Evolutionary conservation across 1,140 invertebrate genomes (phyloP).

Genomic region (Brachionus rotundiformis): DNA sequence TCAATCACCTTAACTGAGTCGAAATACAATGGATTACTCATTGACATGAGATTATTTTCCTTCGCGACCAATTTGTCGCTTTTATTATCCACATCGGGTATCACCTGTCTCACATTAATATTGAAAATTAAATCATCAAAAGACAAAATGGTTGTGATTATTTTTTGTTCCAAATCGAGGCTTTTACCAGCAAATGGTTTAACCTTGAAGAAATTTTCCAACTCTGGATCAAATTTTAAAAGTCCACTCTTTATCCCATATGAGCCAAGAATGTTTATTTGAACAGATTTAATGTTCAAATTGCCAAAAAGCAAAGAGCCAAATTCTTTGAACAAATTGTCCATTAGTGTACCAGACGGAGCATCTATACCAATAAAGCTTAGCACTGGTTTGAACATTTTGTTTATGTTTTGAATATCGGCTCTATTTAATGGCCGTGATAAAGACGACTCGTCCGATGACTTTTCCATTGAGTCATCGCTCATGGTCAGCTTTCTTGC

Average conservation of each 20-base stretch:
- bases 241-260: not conserved
- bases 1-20: not conserved
- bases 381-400: constrained; percentile 37
- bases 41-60: not conserved
- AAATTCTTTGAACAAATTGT: constrained; percentile 52
- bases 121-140: constrained; percentile 46
- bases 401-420: not conserved
- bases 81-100: not conserved
- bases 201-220: not conserved
- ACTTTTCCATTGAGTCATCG: constrained; percentile 40
- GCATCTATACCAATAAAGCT: constrained; percentile 45
- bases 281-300: constrained; percentile 38
- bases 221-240: not conserved
- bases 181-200: not conserved
- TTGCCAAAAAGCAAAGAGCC: constrained; percentile 43
- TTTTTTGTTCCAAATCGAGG: constrained; percentile 1
- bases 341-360: constrained; percentile 30
- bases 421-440: not conserved
- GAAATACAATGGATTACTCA: constrained; percentile 28
- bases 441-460: not conserved
- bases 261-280: constrained; percentile 39
- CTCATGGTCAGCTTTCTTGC: not conserved
- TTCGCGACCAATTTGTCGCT: not conserved
- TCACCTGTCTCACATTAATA: constrained; percentile 37
- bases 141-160: constrained; percentile 46